Percentiles rank a stretch among this genome's conserved stretches.
phyloP scores from a whole-genome alignment of 2,113 vertebrate genomes.

The Eulacestoma nigropectus region DNA sequence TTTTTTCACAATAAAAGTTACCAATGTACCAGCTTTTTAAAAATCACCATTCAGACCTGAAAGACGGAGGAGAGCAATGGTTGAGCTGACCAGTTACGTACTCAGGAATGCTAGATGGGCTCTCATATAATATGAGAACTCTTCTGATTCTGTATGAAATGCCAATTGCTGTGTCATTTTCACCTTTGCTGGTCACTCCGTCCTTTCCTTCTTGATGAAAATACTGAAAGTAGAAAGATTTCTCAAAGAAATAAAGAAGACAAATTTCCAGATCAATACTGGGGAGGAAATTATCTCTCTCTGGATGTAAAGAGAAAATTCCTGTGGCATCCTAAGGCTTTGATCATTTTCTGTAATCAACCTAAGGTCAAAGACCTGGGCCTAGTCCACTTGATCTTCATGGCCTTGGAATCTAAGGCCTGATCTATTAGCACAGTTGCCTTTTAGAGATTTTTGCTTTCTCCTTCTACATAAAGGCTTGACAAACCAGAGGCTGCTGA shows the following conservation, averaged over 20 bases:
- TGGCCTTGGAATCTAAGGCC: background rate
- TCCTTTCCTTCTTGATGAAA: background rate
- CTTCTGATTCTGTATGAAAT: background rate
- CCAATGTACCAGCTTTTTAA: background rate
- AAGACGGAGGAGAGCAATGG: background rate
- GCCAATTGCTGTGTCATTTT: background rate
- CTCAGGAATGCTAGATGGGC: background rate
- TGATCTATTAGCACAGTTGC: background rate
- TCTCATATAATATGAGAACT: background rate
- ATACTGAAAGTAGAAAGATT: background rate
- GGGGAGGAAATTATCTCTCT: background rate
- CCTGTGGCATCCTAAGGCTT: background rate
- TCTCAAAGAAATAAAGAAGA: background rate
- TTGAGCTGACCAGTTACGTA: background rate
- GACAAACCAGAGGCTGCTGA: background rate
- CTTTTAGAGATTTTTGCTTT: background rate
- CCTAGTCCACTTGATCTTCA: background rate
- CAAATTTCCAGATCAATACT: background rate
- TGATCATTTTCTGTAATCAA: background rate
- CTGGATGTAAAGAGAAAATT: background rate
- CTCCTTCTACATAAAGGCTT: background rate
- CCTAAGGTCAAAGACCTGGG: background rate
- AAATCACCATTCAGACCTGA: background rate
- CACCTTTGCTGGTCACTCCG: background rate
- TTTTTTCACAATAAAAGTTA: background rate